These are phyloP conservation scores for Leucophenga varia DNA, from an alignment of 1,140 invertebrate genomes.

Conservation along the genomic window DNA sequence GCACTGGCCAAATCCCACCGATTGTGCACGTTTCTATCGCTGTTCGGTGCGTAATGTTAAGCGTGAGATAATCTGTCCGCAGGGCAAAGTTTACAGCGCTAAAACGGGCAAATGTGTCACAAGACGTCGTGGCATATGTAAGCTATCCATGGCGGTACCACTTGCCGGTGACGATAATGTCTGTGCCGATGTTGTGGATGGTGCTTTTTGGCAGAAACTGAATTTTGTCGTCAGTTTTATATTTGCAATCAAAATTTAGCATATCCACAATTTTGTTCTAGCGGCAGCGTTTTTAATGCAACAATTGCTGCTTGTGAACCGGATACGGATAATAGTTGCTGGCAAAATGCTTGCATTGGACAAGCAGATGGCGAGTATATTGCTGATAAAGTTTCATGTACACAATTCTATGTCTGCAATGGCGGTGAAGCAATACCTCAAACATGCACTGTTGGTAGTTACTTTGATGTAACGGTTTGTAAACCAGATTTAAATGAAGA, in stretches of 20 bases:
- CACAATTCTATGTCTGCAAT: constrained; percentile 15
- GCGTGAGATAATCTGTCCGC: constrained; percentile 10
- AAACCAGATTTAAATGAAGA: constrained; percentile 3
- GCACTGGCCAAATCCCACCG: constrained; percentile 19
- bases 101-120: constrained; percentile 8
- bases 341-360: constrained; percentile 6
- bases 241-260: constrained; percentile 11
- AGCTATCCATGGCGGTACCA: constrained; percentile 2
- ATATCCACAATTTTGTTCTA: constrained; percentile 10
- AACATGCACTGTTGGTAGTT: constrained; percentile 9
- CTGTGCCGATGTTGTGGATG: constrained; percentile 9
- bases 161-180: constrained; percentile 9
- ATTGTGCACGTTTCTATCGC: constrained; percentile 18
- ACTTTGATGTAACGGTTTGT: constrained; percentile 1
- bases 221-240: constrained; percentile 13
- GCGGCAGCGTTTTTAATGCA: constrained; percentile 12
- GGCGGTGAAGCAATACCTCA: constrained; percentile 4
- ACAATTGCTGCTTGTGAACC: constrained; percentile 4
- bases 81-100: constrained; percentile 12
- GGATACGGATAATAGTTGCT: constrained; percentile 6
- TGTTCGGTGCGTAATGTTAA: constrained; percentile 16
- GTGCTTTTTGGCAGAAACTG: constrained; percentile 6
- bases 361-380: constrained; percentile 9
- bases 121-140: constrained; percentile 5
- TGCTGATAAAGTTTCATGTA: constrained; percentile 7